A percentile compares a stretch with the other conserved stretches of the same genome.
These are phyloP conservation scores for Callipepla californica DNA, from an alignment of 2,113 vertebrate genomes.

Conservation along the genomic window DNA sequence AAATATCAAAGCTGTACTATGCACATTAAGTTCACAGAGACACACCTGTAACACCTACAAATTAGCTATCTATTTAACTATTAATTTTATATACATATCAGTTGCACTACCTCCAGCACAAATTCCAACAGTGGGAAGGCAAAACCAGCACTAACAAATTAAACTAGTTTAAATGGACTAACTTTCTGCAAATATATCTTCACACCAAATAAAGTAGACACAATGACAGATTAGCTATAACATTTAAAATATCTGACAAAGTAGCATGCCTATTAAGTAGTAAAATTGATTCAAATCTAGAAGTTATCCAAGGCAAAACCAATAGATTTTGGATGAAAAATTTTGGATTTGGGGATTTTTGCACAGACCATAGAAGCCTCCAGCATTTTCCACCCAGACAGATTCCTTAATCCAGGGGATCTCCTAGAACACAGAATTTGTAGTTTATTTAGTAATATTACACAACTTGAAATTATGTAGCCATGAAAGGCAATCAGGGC, in stretches of 20 bases:
- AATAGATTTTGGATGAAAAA: neutral
- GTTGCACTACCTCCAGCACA: neutral
- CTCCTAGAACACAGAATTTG: neutral
- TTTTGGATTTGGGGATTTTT: neutral
- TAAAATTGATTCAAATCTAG: neutral
- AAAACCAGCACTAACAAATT: neutral
- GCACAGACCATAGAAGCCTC: neutral
- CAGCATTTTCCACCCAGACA: neutral
- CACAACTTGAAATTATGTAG: neutral
- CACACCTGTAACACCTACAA: neutral
- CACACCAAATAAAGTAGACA: neutral
- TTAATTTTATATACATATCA: neutral
- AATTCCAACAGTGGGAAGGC: neutral
- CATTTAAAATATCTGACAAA: neutral
- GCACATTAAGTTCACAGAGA: neutral
- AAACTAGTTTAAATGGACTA: neutral
- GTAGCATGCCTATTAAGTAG: neutral
- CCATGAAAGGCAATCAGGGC: neutral
- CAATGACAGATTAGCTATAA: neutral
- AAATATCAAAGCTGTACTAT: neutral
- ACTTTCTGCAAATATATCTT: neutral
- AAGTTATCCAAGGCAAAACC: neutral
- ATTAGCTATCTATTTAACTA: neutral
- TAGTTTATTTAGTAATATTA: neutral
- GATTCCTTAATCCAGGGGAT: neutral